phyloP scores from a whole-genome alignment of 1,140 invertebrate genomes.

The Protaetia brevitarsis region DNA sequence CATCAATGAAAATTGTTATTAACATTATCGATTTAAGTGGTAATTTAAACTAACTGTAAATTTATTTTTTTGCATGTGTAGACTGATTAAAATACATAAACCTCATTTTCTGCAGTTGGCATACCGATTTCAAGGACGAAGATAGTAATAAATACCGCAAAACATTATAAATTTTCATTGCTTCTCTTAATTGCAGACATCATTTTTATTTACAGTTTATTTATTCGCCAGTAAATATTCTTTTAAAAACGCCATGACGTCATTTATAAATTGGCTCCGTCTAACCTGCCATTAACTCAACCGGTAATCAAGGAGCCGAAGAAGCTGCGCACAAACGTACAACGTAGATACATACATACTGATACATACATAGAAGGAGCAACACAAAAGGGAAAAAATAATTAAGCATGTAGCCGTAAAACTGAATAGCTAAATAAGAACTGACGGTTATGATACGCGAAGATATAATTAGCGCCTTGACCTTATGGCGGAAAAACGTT shows the following conservation, averaged over 20 bases:
- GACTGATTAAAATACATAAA: neutral
- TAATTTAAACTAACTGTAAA: too few relatives aligned
- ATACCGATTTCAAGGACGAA: neutral
- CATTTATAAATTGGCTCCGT: neutral
- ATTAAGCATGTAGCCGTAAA: neutral
- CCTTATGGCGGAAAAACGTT: constrained; percentile 9
- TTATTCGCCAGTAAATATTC: neutral
- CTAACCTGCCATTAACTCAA: neutral
- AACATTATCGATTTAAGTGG: too few relatives aligned
- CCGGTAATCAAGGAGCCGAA: neutral
- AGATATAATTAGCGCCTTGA: constrained; percentile 9
- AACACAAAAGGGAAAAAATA: constrained; percentile 1
- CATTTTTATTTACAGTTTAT: neutral
- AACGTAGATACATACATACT: too few relatives aligned
- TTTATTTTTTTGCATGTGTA: neutral
- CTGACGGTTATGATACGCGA: neutral
- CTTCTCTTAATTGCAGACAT: neutral
- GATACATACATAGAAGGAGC: neutral
- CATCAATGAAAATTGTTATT: too few relatives aligned
- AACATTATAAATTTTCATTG: neutral
- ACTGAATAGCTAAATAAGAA: neutral
- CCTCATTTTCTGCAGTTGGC: neutral
- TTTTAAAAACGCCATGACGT: neutral
- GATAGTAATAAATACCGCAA: neutral
- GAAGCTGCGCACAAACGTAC: too few relatives aligned